Percentiles rank a stretch among this genome's conserved stretches.
These are phyloP conservation scores for Oreocharis arfaki DNA, from an alignment of 2,113 vertebrate genomes.

Conservation along the genomic window DNA sequence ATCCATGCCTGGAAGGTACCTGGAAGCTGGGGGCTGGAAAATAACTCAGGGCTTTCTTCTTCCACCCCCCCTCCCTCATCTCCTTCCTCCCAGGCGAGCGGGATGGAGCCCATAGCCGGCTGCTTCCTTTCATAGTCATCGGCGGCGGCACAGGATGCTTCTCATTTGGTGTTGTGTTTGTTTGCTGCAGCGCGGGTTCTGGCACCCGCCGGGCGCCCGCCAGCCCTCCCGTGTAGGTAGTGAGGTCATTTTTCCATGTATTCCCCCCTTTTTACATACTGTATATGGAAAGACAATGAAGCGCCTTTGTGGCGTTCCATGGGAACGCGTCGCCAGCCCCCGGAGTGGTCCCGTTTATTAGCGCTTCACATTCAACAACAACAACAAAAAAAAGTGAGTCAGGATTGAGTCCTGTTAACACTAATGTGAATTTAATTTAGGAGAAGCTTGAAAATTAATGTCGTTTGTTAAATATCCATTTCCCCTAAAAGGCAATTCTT, in stretches of 20 bases:
- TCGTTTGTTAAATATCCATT: conserved; percentile 57
- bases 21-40: conserved; percentile 39
- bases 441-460: conserved; percentile 55
- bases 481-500: conserved; percentile 59
- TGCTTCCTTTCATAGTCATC: conserved; percentile 65
- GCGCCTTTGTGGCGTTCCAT: not conserved
- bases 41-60: not conserved
- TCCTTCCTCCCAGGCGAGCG: conserved; percentile 44
- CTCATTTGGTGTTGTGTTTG: conserved; percentile 55
- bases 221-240: conserved; percentile 63
- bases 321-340: conserved; percentile 14
- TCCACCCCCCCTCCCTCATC: not conserved
- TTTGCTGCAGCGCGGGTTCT: conserved; percentile 30
- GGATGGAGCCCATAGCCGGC: conserved; percentile 31
- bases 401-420: conserved; percentile 47
- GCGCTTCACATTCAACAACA: not conserved
- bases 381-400: conserved; percentile 8
- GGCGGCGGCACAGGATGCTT: conserved; percentile 57
- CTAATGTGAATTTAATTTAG: conserved; percentile 58
- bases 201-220: conserved; percentile 39
- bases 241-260: conserved; percentile 69
- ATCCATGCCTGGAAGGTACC: conserved; percentile 46
- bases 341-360: conserved; percentile 6
- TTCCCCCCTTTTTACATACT: conserved; percentile 47
- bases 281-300: conserved; percentile 60